Conservation (phyloP, 2,797 vertebrate species). For the Cynopterus sphinx region DNA sequence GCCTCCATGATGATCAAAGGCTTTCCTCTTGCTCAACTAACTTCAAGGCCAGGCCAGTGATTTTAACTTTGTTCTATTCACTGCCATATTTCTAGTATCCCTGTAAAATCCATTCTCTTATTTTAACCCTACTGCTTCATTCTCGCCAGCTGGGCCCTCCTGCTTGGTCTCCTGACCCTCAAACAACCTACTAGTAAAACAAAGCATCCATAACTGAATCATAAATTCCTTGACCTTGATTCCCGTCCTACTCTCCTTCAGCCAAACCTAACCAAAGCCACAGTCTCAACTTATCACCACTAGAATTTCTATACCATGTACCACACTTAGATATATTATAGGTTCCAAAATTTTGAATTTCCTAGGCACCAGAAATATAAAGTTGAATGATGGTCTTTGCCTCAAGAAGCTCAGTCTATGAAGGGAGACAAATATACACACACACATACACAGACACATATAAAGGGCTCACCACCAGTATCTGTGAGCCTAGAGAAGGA, state of each 20-base stretch:
- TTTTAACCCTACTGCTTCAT: not conserved
- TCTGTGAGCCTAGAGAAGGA: not conserved
- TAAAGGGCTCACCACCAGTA: not conserved
- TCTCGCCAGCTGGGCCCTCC: not conserved
- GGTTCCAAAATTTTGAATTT: not conserved
- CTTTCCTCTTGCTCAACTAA: not conserved
- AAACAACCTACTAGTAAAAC: not conserved
- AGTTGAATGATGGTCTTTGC: not conserved
- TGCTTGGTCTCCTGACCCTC: not conserved
- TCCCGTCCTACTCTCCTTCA: not conserved
- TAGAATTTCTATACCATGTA: not conserved
- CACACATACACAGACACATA: accelerated
- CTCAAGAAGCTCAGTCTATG: not conserved
- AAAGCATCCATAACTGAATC: not conserved
- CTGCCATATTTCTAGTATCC: not conserved
- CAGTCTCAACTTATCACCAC: not conserved
- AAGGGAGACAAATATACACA: not conserved
- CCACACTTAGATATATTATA: not conserved
- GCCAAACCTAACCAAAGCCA: not conserved
- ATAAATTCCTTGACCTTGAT: not conserved
- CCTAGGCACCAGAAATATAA: not conserved
- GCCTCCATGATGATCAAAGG: not conserved
- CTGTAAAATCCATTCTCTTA: not conserved
- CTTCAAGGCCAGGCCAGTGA: not conserved
- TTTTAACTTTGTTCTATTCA: not conserved